Base-by-base conservation (phyloP, 1,140 invertebrate species). In the Yoshiicerus persimilis region DNA sequence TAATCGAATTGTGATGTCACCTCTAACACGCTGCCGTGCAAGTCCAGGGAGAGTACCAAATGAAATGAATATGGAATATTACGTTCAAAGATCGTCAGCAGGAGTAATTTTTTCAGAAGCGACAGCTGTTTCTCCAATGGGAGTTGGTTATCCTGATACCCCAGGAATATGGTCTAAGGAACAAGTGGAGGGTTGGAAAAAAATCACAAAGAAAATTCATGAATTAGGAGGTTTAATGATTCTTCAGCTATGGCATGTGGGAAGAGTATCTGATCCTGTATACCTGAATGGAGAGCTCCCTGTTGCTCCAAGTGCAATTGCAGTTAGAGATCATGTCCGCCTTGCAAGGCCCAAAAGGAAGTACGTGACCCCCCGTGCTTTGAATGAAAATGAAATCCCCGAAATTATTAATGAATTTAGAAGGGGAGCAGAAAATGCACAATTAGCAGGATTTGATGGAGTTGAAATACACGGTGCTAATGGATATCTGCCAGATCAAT, bases 81-180 rank as follows among this genome's bases (percentile, higher is more conserved):
- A 84, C 13, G 38, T n/a, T 9, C 83, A 84, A 34, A 30, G 83
- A 16, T n/a, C 83, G 4, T 34, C 27, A 4, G 39, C 39, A 5
- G 83, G 83, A 27, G 13, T 84, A 13, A 84, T 84, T 9, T 4
- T 84, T 4, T 27, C 83, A 0, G 83, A 84, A 84, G 83, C 23
- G 6, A 84, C 83, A 10, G 20, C 38, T 0, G 30, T 84, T 20
- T 16, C 10, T 62, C 83, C 38, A 1, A 32, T 30, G 47, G 83
- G 83, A 4, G 38, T 84, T 4, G 83, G 83, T 25, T 84, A 56
- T 30, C 23, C 39, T 16, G 16, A 84, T 11, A 56, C 83, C 20
- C 83, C 83, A 10, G 83, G 83, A 41, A 41, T 84, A 30, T 84
- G 83, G 83, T 47, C 83, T 34, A n/a, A 41, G 20, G 83, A 84